These are phyloP conservation scores for Ptychoptera contaminata DNA, from an alignment of 2,888 invertebrate species.

Conservation along the genomic window DNA sequence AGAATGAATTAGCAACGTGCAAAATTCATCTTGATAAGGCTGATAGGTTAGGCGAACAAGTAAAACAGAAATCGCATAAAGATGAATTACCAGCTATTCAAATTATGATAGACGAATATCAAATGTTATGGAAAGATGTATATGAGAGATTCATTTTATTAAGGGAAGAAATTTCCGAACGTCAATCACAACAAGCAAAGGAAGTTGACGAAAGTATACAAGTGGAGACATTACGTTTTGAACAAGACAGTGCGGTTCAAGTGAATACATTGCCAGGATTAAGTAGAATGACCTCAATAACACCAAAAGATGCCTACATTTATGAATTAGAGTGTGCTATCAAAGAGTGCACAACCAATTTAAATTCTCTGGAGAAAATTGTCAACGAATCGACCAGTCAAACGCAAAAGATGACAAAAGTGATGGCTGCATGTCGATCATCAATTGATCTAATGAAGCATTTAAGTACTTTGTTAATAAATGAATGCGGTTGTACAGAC, in stretches of 20 bases:
- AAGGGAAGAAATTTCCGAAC: slow-evolving; percentile 27
- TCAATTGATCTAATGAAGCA: slow-evolving; percentile 69
- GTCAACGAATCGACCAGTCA: slow-evolving; percentile 41
- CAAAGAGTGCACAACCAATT: slow-evolving; percentile 48
- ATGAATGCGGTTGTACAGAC: slow-evolving; percentile 53
- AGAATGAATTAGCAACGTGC: slow-evolving; percentile 38
- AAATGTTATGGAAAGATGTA: slow-evolving; percentile 44
- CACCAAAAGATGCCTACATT: slow-evolving; percentile 68
- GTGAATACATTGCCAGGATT: slow-evolving; percentile 58
- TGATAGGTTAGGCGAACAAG: slow-evolving; percentile 41
- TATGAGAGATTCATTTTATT: slow-evolving; percentile 34
- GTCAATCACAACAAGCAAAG: slow-evolving; percentile 18
- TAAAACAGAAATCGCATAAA: slow-evolving; percentile 39
- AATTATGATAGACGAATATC: slow-evolving; percentile 48
- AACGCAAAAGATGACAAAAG: slow-evolving; percentile 56
- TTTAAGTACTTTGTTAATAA: slow-evolving; percentile 54
- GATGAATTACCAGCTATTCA: slow-evolving; percentile 40
- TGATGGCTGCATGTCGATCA: slow-evolving; percentile 63
- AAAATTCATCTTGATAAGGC: slow-evolving; percentile 37
- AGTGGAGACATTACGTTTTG: slow-evolving; percentile 60
- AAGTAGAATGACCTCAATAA: slow-evolving; percentile 49
- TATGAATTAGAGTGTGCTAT: slow-evolving; percentile 60
- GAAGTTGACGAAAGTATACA: slow-evolving; percentile 45
- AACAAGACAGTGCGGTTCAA: slow-evolving; percentile 63
- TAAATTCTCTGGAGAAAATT: slow-evolving; percentile 49